Evolutionary conservation across 2,888 invertebrate species (phyloP).

Genomic region (Urechis unicinctus): DNA sequence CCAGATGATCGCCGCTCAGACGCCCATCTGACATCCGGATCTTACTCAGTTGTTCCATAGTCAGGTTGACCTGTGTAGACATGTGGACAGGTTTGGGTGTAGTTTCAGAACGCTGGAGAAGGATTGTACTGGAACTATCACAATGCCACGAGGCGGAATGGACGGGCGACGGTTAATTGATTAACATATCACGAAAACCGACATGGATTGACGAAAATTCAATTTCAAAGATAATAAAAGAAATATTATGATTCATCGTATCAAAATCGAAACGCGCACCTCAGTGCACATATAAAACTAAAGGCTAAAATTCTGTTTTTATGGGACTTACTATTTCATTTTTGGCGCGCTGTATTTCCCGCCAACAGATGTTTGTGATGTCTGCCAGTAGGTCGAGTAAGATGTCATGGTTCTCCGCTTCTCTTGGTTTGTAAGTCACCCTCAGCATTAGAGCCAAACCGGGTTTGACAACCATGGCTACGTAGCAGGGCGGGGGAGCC

Average conservation of each 20-base stretch:
- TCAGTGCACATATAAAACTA: too few species aligned
- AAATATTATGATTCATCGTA: too few species aligned
- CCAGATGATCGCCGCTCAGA: neutral
- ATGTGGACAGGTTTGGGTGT: too few species aligned
- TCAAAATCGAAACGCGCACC: too few species aligned
- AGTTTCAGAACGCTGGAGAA: too few species aligned
- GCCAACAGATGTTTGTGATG: neutral
- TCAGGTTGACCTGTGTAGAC: neutral
- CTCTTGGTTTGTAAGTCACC: neutral
- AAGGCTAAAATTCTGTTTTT: too few species aligned
- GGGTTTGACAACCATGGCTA: neutral
- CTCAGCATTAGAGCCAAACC: neutral
- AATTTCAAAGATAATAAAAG: too few species aligned
- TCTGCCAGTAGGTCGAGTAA: neutral
- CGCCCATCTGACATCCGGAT: neutral
- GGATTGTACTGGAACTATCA: too few species aligned
- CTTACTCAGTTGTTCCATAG: neutral
- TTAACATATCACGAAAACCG: too few species aligned
- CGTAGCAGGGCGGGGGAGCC: neutral
- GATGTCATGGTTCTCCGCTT: neutral
- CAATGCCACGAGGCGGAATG: too few species aligned
- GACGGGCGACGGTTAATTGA: too few species aligned
- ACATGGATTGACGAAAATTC: too few species aligned
- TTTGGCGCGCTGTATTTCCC: neutral
- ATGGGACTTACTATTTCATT: neutral